Evolutionary conservation across 2,888 invertebrate genomes (phyloP).

Genomic region (Tubulanus polymorphus): DNA sequence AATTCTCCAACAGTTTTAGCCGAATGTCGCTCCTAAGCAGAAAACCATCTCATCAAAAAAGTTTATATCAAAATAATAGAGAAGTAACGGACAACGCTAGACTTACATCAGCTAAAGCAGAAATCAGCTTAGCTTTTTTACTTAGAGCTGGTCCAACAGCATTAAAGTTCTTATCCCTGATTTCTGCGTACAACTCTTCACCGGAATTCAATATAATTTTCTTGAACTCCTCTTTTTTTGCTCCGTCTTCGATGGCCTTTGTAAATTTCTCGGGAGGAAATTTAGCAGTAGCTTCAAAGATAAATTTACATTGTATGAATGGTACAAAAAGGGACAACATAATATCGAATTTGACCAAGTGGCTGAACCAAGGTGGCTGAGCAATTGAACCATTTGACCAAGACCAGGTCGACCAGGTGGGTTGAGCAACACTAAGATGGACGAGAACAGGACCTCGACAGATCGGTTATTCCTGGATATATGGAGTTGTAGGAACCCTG

Average conservation of each 20-base stretch:
- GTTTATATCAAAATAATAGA: not conserved
- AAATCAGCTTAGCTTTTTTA: constrained; percentile 80
- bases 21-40: constrained; percentile 65
- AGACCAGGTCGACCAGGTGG: too few relatives aligned
- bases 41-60: constrained; percentile 4
- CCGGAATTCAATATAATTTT: constrained; percentile 81
- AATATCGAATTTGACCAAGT: too few relatives aligned
- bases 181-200: constrained; percentile 82
- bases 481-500: too few relatives aligned
- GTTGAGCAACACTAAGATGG: too few relatives aligned
- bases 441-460: too few relatives aligned
- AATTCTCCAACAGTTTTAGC: constrained; percentile 92
- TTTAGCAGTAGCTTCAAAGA: constrained; percentile 67
- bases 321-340: too few relatives aligned
- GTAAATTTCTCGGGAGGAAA: constrained; percentile 83
- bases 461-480: too few relatives aligned
- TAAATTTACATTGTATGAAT: too few relatives aligned
- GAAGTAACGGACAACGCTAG: constrained; percentile 33
- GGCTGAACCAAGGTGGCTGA: too few relatives aligned
- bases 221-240: constrained; percentile 59
- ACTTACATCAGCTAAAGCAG: constrained; percentile 66
- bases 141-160: constrained; percentile 81
- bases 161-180: constrained; percentile 90
- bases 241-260: constrained; percentile 62
- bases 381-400: too few relatives aligned